Evolutionary conservation across 2,113 vertebrate genomes (phyloP).

Genomic region (Hydropotes inermis): DNA sequence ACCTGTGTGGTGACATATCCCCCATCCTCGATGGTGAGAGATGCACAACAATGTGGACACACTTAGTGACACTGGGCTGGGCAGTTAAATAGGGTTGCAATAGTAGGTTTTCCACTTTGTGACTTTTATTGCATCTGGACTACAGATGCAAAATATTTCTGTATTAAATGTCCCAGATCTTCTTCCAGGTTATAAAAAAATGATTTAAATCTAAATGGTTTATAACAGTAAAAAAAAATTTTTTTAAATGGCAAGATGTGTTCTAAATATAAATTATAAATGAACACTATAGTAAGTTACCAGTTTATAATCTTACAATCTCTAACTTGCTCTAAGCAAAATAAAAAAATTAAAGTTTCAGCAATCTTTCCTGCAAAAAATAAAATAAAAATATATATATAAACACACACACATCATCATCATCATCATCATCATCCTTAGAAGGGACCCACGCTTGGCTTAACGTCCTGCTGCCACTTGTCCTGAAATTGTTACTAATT

Average conservation of each 20-base stretch:
- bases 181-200: not conserved
- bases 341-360: not conserved
- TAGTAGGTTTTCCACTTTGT: not conserved
- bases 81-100: not conserved
- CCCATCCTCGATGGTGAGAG: not conserved
- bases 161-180: not conserved
- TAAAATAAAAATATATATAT: not conserved
- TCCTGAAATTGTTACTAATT: constrained; percentile 2
- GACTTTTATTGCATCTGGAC: not conserved
- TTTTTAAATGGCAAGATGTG: not conserved
- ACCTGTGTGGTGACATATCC: not conserved
- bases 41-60: not conserved
- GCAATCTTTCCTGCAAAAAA: not conserved
- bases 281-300: not conserved
- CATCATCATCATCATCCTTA: not conserved
- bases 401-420: not conserved
- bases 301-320: not conserved
- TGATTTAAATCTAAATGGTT: not conserved
- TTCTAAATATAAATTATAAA: not conserved
- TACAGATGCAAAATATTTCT: not conserved
- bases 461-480: not conserved
- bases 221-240: not conserved
- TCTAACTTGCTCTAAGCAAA: not conserved
- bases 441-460: not conserved
- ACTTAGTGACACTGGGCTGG: not conserved